Evolutionary conservation across 2,797 vertebrate genomes (phyloP), one percentile per base, ranked within the genome.

Genomic region (Mormyrus hasselquistii): DNA sequence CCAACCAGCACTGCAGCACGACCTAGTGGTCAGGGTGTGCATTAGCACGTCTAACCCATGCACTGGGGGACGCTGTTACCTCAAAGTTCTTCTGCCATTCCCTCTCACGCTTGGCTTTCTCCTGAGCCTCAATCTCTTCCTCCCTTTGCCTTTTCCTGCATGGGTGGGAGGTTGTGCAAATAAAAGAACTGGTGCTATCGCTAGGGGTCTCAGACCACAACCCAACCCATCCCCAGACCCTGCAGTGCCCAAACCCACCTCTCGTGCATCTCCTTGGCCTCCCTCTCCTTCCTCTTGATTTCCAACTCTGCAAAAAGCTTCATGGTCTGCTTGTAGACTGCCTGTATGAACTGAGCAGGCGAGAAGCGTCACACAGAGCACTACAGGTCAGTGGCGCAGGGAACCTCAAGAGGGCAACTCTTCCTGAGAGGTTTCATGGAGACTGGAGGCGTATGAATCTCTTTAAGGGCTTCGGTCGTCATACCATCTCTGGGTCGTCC

Each of bases 51-150:
- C 7, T 44, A 41, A 79, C 16, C 16, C 16, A 8, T n/a, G 38
- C 19, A 79, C 25, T 73, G 12, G 29, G 65, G 29, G 29, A 73
- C 4, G 65, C 65, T 0, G 4, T 25, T 50, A 84, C 99, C 97
- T 99, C 99, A 92, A 99, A 99, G 94, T 99, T 99, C 95, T 99
- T 99, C 95, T 99, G 98, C 99, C 99, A 99, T 88, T 99, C 99
- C 91, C 97, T 95, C 16, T 99, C 98, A 86, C 98, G 94, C 91
- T 99, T 99, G 4, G 97, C 98, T 92, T 97, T 98, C 93, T 99
- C 98, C 65, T 98, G 97, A n/a, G 96, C 95, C 92, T 99, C 98
- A 6, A 99, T 99, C 95, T 99, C 98, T 91, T 99, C 99, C 93
- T 99, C 98, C 93, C 99, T 95, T 90, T 98, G 98, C 79, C 99